Percentiles rank a stretch among this genome's conserved stretches.
Evolutionary conservation across 2,888 invertebrate genomes (phyloP).

Genomic region (Eurois occulta): DNA sequence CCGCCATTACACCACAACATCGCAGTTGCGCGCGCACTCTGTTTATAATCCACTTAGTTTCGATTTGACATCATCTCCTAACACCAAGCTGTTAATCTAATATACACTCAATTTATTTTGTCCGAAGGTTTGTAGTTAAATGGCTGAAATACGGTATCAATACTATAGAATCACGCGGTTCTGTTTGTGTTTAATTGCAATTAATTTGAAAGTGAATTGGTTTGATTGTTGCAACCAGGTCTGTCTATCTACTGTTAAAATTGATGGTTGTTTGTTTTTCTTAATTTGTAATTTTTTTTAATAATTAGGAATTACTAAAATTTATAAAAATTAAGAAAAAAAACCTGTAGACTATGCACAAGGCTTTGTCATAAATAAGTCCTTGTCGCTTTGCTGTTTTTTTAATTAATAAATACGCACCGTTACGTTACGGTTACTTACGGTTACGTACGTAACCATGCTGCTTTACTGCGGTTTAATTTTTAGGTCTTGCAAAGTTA

Average conservation of each 20-base stretch:
- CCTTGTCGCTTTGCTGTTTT: not conserved
- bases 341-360: not conserved
- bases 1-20: slow-evolving; percentile 72
- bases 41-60: slow-evolving; percentile 85
- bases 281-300: too few species aligned
- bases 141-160: slow-evolving; percentile 38
- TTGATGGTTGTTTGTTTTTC: too few species aligned
- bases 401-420: not conserved
- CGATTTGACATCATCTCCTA: slow-evolving; percentile 71
- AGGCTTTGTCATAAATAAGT: not conserved
- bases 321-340: not conserved
- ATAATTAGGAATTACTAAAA: not conserved
- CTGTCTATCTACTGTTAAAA: not conserved
- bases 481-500: not conserved
- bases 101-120: slow-evolving; percentile 23
- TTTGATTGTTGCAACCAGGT: slow-evolving; percentile 8
- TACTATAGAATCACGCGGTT: slow-evolving; percentile 34
- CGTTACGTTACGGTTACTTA: too few species aligned
- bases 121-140: not conserved
- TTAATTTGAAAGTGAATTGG: slow-evolving; percentile 6
- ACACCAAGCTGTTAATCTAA: slow-evolving; percentile 8
- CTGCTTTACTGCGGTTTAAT: not conserved
- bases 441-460: not conserved
- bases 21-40: slow-evolving; percentile 86
- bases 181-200: slow-evolving; percentile 29